Evolutionary conservation across 2,888 invertebrate species (phyloP), one percentile per base, ranked within the genome.

Genomic region (Clepsis dumicolana): DNA sequence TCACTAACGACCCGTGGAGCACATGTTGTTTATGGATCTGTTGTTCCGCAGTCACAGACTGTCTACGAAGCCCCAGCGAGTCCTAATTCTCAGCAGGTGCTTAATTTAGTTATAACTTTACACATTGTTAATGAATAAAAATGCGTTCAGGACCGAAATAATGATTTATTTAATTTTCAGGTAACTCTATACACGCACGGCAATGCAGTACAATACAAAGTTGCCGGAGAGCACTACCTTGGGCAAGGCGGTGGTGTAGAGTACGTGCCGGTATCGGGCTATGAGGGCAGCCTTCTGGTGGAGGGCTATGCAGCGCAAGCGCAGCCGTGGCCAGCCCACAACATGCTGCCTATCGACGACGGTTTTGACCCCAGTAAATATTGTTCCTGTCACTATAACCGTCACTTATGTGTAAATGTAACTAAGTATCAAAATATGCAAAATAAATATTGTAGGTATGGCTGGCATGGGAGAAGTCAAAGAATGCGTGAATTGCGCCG

Each of bases 401-500:
- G 12, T 41, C 21, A 24, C 18, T 25, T 16, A 18, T 18, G 4
- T 38, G 10, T 38, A n/a, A 4, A 44, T n/a, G n/a, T n/a, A 18
- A 18, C 1, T 8, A 18, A 5, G 16, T 8, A 44, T 44, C 7
- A 16, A 16, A 18, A 44, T 18, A 44, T 18, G 8, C 24, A 16
- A 27, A 25, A 29, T 25, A 8, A 18, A 44, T 44, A 29, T 29
- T 32, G 16, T 78, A 90, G 91, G 84, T 67, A 87, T 90, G 89
- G 88, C 89, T 67, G 90, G 87, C 74, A 91, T 94, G 84, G 96
- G 94, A 70, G 96, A 96, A 77, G 94, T 95, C 75, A 96, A 96
- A 88, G 96, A 96, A 89, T 99, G 99, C 91, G 98, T 98, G 77
- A 99, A 99, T 94, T 99, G 99, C 88, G 95, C 95, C 71, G 99